Evolutionary conservation across 2,888 invertebrate species (phyloP), one percentile per base, ranked within the genome.

Genomic region (Thera obeliscata): DNA sequence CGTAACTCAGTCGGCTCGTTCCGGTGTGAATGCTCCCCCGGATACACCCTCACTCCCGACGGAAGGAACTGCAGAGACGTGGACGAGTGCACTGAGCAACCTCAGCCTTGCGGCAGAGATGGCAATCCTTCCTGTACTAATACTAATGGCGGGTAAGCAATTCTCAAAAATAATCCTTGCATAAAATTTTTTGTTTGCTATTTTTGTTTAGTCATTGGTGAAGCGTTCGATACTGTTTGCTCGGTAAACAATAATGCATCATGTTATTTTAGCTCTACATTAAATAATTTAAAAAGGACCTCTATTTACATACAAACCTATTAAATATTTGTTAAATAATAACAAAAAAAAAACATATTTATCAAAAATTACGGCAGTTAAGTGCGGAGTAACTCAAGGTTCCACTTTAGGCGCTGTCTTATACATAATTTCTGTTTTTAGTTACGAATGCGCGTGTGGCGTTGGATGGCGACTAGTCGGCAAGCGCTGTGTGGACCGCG

Each of bases 1-100:
- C 95, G 96, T 75, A 98, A 98, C 88, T 96, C 96, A 1, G 91
- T 96, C 66, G 97, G 97, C 43, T 96, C 96, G 33, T 98, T 96
- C 89, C 94, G 94, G 72, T 98, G 97, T 87, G 97, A 97, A 83
- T 98, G 98, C 87, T 96, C 96, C 5, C 94, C 95, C 33, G 98
- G 98, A 0, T 98, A 97, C 86, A 94, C 95, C 36, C 94, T 97
- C 4, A 95, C 96, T 0, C 93, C 94, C 1, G 97, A 97, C 89
- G 95, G 95, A 2, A 95, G 96, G 74, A 96, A 97, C 83, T 98
- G 98, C 83, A 94, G 96, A 67, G 97, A 97, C 81, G 93, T 97
- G 12, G 96, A 97, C 87, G 97, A 97, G 87, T 97, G 97, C 82
- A 91, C 94, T 69, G 97, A 97, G 76, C 76, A 83, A 67, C 76